Conservation (phyloP, 1,140 invertebrate species). For the Neuroterus valhalla region DNA sequence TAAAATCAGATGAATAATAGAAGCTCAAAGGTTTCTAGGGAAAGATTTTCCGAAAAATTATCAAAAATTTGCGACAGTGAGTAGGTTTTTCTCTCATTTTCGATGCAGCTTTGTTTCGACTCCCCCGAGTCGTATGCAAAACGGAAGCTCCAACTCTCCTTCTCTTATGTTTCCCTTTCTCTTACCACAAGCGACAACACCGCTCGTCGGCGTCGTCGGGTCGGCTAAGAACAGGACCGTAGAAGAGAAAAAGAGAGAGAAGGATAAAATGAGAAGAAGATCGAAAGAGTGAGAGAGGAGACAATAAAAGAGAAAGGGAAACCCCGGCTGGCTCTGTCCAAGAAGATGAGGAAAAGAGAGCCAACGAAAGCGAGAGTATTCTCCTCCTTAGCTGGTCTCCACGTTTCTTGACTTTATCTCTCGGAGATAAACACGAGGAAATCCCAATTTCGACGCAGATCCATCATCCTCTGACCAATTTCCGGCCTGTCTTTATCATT, state of each 20-base stretch:
- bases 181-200: conserved; percentile 47
- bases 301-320: conserved; percentile 31
- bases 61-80: conserved; percentile 2
- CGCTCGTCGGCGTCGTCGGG: conserved; percentile 41
- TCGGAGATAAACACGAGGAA: conserved; percentile 22
- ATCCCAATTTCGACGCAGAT: background rate
- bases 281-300: conserved; percentile 8
- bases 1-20: no score
- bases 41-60: no score
- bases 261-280: conserved; percentile 17
- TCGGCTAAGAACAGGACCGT: conserved; percentile 41
- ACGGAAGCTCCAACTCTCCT: conserved; percentile 31
- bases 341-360: conserved; percentile 41
- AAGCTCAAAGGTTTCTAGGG: no score
- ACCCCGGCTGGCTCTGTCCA: conserved; percentile 8
- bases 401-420: conserved; percentile 6
- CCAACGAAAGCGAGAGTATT: conserved; percentile 19
- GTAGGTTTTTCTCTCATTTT: conserved; percentile 51
- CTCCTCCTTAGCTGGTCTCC: background rate
- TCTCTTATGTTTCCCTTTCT: conserved; percentile 47
- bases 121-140: background rate
- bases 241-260: conserved; percentile 40
- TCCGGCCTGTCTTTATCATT: background rate
- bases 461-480: background rate
- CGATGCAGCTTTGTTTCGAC: background rate